Conservation (phyloP, 1,140 invertebrate species). For the Galleria mellonella region DNA sequence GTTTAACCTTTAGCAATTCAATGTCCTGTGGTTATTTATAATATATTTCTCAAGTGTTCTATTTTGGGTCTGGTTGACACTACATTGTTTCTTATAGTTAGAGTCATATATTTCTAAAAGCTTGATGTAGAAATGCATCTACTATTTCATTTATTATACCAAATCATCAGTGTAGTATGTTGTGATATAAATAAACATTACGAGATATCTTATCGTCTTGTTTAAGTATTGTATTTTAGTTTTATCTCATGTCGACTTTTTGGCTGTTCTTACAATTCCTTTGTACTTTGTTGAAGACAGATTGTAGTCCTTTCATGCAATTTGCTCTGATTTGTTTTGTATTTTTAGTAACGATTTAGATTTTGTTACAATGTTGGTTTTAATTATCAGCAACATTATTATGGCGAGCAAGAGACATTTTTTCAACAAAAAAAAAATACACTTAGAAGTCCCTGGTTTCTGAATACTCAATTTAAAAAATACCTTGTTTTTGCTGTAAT, state of each 20-base stretch:
- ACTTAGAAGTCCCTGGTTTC: too few relatives aligned
- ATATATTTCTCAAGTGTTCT: conserved; percentile 13
- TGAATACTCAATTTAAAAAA: too few relatives aligned
- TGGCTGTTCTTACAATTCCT: conserved; percentile 12
- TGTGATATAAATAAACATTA: conserved; percentile 38
- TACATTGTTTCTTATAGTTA: conserved; percentile 13
- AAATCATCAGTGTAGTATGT: conserved; percentile 7
- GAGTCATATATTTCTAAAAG: conserved; percentile 16
- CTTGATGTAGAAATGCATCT: neutral
- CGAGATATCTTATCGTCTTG: conserved; percentile 32
- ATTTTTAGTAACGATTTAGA: conserved; percentile 9
- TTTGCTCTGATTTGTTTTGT: conserved; percentile 4
- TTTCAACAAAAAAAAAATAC: too few relatives aligned
- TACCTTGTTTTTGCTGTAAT: too few relatives aligned
- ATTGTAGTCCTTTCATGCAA: too few relatives aligned
- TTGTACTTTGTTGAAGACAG: too few relatives aligned
- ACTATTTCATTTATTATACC: conserved; percentile 6
- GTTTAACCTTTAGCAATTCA: conserved; percentile 39
- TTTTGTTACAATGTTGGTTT: conserved; percentile 18
- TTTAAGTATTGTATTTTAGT: too few relatives aligned
- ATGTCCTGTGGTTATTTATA: conserved; percentile 48
- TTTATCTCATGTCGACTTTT: conserved; percentile 17
- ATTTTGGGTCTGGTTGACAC: conserved; percentile 2
- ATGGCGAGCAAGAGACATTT: too few relatives aligned
- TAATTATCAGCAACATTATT: conserved; percentile 10